Evolutionary conservation across 2,888 invertebrate genomes (phyloP).

Genomic region (Holacanthella duospinosa): DNA sequence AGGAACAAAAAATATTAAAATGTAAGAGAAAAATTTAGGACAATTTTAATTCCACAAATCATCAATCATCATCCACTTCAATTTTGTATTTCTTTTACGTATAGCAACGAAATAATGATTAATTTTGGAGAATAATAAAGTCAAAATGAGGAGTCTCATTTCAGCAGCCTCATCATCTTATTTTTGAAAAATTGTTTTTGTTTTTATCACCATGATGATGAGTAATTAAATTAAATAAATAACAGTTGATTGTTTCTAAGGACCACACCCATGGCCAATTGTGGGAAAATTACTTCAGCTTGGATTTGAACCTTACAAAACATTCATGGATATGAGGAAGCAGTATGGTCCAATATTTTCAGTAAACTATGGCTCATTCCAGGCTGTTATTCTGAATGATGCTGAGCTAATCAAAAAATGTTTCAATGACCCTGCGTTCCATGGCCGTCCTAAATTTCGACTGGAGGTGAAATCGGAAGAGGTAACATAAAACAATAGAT

Average conservation of each 20-base stretch:
- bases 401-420: background rate
- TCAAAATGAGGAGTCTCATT: too few species aligned
- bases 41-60: too few species aligned
- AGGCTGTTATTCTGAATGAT: background rate
- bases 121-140: too few species aligned
- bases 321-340: background rate
- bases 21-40: too few species aligned
- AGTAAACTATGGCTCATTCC: background rate
- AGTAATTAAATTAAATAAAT: background rate
- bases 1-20: too few species aligned
- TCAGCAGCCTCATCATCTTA: too few species aligned
- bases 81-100: too few species aligned
- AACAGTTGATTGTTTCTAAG: background rate
- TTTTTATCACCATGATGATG: too few species aligned
- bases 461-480: background rate
- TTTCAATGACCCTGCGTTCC: background rate
- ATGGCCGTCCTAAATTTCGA: background rate
- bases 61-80: too few species aligned
- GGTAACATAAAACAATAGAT: background rate
- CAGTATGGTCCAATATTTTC: background rate
- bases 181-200: too few species aligned
- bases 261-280: background rate
- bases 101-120: too few species aligned
- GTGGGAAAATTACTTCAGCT: background rate
- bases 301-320: background rate